Percentiles rank a stretch among this genome's conserved stretches.
phyloP scores from a whole-genome alignment of 2,797 vertebrate genomes.

The Poliocrania exsul region DNA sequence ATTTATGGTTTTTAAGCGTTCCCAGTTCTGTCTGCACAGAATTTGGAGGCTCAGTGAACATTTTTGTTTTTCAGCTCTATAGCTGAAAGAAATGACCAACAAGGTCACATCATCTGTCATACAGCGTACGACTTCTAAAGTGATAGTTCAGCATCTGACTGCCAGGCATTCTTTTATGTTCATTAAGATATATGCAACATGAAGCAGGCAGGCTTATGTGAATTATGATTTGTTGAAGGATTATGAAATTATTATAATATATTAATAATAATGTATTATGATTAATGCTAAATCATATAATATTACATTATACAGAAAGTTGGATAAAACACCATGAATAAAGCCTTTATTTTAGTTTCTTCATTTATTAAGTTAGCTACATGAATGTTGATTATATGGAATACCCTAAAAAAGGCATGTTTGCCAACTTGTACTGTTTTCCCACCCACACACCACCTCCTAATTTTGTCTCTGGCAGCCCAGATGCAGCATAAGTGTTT shows the following conservation, averaged over 20 bases:
- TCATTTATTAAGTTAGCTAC: constrained; percentile 10
- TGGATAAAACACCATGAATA: not conserved
- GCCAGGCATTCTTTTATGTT: not conserved
- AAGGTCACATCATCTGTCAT: not conserved
- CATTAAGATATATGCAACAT: not conserved
- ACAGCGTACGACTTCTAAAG: not conserved
- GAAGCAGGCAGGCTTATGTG: not conserved
- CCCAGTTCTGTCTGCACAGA: not conserved
- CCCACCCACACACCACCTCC: constrained; percentile 14
- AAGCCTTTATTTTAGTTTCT: constrained; percentile 6
- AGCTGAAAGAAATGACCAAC: not conserved
- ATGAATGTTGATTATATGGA: constrained; percentile 32
- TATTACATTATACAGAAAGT: not conserved
- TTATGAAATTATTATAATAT: not conserved
- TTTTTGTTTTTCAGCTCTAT: not conserved
- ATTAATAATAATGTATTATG: no score
- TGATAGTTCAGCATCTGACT: not conserved
- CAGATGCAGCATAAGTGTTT: constrained; percentile 45
- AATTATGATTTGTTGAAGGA: not conserved
- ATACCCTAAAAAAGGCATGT: constrained; percentile 33
- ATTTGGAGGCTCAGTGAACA: not conserved
- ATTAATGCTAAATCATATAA: not conserved
- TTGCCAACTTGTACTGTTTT: constrained; percentile 67
- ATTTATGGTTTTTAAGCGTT: not conserved
- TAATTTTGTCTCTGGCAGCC: constrained; percentile 54